Conservation (phyloP, 2,888 invertebrate genomes). For the Hetaerina titia region DNA sequence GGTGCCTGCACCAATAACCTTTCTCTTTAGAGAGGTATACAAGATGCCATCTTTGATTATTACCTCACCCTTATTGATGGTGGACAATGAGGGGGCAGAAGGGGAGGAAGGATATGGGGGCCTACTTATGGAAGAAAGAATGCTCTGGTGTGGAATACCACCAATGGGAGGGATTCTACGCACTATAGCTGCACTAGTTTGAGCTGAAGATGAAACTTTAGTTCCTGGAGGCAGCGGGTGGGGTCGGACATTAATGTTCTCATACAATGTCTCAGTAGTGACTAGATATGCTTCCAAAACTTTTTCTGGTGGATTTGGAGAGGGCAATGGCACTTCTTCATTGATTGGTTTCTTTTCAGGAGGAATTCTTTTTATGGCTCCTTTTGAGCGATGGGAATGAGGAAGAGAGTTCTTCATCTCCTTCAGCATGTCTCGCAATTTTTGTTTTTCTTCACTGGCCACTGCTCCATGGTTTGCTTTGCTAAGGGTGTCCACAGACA, state of each 20-base stretch:
- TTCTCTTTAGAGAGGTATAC: conserved; percentile 72
- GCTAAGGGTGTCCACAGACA: conserved; percentile 30
- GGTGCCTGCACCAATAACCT: conserved; percentile 74
- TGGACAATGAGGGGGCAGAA: conserved; percentile 64
- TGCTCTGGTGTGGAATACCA: conserved; percentile 22
- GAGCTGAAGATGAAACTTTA: conserved; percentile 81
- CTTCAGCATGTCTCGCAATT: conserved; percentile 85
- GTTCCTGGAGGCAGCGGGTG: conserved; percentile 69
- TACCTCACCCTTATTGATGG: conserved; percentile 61
- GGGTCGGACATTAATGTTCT: conserved; percentile 76
- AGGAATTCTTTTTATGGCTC: conserved; percentile 54
- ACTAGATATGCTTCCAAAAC: conserved; percentile 75
- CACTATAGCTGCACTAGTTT: conserved; percentile 79
- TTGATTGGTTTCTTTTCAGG: background rate
- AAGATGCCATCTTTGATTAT: conserved; percentile 72
- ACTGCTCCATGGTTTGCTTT: conserved; percentile 69
- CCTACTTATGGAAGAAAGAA: conserved; percentile 24
- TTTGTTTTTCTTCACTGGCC: conserved; percentile 71
- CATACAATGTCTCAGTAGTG: conserved; percentile 76
- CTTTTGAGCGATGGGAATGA: conserved; percentile 55
- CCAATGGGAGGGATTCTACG: conserved; percentile 75
- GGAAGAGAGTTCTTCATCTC: conserved; percentile 89
- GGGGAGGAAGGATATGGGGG: conserved; percentile 52
- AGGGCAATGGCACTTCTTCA: conserved; percentile 23
- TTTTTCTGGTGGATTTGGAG: background rate